A percentile compares a stretch with the other conserved stretches of the same genome.
Conservation (phyloP, 2,113 vertebrate species). For the Chaetodon trifascialis region DNA sequence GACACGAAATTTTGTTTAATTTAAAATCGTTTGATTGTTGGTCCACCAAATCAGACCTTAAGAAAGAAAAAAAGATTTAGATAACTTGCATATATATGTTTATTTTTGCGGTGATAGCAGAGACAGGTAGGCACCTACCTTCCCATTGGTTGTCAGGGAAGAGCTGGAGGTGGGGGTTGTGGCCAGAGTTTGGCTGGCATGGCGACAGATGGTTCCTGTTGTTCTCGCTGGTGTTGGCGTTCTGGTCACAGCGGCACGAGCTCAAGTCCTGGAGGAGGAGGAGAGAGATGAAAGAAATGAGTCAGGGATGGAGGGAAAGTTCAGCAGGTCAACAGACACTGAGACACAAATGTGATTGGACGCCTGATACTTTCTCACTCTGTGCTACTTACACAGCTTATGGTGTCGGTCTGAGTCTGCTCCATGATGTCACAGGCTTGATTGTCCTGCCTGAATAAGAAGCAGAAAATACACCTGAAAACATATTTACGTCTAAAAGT, state of each 20-base stretch:
- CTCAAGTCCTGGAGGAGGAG: slow-evolving; percentile 60
- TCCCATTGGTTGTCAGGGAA: slow-evolving; percentile 82
- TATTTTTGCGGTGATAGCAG: background rate
- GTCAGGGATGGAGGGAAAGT: background rate
- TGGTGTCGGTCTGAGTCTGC: slow-evolving; percentile 67
- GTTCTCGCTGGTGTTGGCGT: slow-evolving; percentile 81
- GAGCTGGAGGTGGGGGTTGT: slow-evolving; percentile 71
- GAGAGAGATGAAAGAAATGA: background rate
- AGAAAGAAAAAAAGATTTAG: too few species aligned
- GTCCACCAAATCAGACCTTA: too few species aligned
- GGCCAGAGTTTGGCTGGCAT: slow-evolving; percentile 67
- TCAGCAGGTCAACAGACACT: too few species aligned
- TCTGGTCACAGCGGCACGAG: slow-evolving; percentile 76
- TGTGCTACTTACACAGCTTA: slow-evolving; percentile 76
- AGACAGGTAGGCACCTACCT: slow-evolving; percentile 66
- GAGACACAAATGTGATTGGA: background rate
- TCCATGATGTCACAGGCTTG: slow-evolving; percentile 78
- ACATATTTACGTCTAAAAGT: background rate
- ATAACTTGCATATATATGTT: too few species aligned
- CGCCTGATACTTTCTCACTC: background rate
- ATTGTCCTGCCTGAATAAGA: slow-evolving; percentile 77
- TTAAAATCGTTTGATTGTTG: background rate
- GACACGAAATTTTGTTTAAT: background rate
- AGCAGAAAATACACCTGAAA: background rate
- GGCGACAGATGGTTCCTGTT: slow-evolving; percentile 66